Percentiles rank a stretch among this genome's conserved stretches.
These are phyloP conservation scores for Eristalis tenax DNA, from an alignment of 2,888 invertebrate genomes.

Conservation along the genomic window DNA sequence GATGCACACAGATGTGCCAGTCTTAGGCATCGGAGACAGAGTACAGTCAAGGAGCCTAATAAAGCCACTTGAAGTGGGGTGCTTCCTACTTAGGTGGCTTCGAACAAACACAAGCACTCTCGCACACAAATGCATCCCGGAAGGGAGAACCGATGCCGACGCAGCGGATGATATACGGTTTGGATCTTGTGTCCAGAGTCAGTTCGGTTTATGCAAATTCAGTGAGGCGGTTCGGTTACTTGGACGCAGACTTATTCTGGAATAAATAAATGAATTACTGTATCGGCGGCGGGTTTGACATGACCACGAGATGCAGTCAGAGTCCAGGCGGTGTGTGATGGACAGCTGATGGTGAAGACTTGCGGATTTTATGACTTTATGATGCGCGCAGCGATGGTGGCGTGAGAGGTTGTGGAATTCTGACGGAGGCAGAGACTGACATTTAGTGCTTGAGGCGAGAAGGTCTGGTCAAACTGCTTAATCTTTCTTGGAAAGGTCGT, in stretches of 20 bases:
- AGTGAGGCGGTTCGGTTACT: conserved; percentile 54
- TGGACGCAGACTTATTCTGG: conserved; percentile 50
- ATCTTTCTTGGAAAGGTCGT: no score
- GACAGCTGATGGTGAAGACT: not conserved
- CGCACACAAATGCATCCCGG: conserved; percentile 21
- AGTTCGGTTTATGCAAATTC: conserved; percentile 65
- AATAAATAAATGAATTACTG: conserved; percentile 69
- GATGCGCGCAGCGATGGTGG: conserved; percentile 40
- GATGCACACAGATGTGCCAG: conserved; percentile 30
- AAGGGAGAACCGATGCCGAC: conserved; percentile 33
- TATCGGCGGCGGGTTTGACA: not conserved
- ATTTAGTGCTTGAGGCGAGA: no score
- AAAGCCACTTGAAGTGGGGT: conserved; percentile 62
- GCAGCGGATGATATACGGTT: conserved; percentile 40
- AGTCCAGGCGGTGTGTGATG: not conserved
- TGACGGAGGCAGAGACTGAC: not conserved
- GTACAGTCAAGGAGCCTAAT: conserved; percentile 33
- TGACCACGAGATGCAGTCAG: not conserved
- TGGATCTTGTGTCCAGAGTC: conserved; percentile 51
- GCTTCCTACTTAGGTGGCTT: conserved; percentile 46
- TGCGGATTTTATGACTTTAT: conserved; percentile 52
- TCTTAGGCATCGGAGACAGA: not conserved
- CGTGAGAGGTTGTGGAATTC: not conserved
- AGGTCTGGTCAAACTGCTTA: no score
- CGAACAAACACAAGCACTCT: not conserved